Percentiles rank a stretch among this genome's conserved stretches.
Conservation (phyloP, 2,888 invertebrate species). For the Zeuzera pyrina region DNA sequence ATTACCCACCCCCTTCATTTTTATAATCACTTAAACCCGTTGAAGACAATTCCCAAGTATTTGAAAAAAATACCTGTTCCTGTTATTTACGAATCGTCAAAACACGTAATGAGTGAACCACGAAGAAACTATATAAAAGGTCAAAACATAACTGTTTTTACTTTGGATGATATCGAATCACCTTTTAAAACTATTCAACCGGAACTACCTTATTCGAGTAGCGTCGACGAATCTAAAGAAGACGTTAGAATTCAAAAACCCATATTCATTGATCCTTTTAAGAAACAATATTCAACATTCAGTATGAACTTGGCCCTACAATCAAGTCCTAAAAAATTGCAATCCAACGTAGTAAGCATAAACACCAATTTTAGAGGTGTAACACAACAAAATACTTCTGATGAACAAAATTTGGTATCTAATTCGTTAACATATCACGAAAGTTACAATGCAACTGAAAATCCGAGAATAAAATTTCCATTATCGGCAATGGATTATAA, state of each 20-base stretch:
- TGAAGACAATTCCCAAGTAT: slow-evolving; percentile 13
- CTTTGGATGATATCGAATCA: slow-evolving; percentile 27
- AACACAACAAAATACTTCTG: background rate
- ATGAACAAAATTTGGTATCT: background rate
- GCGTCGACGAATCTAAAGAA: slow-evolving; percentile 10
- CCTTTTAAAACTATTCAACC: slow-evolving; percentile 34
- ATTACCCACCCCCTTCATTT: slow-evolving; percentile 36
- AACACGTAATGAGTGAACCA: background rate
- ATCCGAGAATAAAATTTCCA: slow-evolving; percentile 25
- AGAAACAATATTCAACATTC: no score
- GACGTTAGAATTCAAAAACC: no score
- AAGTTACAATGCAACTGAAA: background rate
- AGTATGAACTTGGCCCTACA: background rate
- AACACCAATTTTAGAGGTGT: background rate
- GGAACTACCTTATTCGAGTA: slow-evolving; percentile 21
- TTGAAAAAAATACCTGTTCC: slow-evolving; percentile 7
- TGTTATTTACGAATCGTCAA: slow-evolving; percentile 2
- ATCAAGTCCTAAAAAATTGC: background rate
- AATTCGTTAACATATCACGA: background rate
- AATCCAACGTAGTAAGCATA: no score
- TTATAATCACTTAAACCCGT: slow-evolving; percentile 28
- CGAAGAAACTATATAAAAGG: slow-evolving; percentile 9
- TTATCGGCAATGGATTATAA: slow-evolving; percentile 34
- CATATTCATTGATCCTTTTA: no score
- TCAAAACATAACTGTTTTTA: slow-evolving; percentile 39